These are phyloP conservation scores for Probosciger aterrimus DNA, from an alignment of 2,113 vertebrate genomes.

Conservation along the genomic window DNA sequence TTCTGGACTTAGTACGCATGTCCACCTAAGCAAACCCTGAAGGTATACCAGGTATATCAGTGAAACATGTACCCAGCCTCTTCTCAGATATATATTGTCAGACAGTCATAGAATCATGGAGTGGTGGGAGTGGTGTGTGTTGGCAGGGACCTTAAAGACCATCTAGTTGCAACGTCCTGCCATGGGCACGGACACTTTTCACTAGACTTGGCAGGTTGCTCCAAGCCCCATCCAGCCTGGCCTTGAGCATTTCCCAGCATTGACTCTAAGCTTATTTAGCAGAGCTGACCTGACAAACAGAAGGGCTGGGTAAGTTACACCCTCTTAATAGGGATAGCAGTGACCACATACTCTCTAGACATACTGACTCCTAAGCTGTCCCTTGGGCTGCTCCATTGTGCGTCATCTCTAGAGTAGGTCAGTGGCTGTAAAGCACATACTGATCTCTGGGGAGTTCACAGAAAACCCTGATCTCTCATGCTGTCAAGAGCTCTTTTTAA, in stretches of 20 bases:
- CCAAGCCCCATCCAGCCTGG: neutral
- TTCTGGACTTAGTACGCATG: neutral
- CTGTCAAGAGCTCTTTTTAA: neutral
- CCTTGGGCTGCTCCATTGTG: conserved; percentile 6
- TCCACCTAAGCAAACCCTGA: neutral
- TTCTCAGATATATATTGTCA: neutral
- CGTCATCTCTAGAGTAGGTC: conserved; percentile 28
- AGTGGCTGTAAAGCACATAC: neutral
- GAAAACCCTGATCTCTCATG: neutral
- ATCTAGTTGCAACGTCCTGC: neutral
- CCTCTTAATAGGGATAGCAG: neutral
- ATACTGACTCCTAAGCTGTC: neutral
- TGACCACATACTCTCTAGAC: conserved; percentile 13
- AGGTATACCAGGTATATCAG: neutral
- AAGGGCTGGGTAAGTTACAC: conserved; percentile 9
- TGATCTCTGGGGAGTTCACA: neutral
- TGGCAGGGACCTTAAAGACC: neutral
- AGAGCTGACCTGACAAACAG: neutral
- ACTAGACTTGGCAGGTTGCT: neutral
- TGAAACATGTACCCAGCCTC: neutral
- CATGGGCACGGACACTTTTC: neutral
- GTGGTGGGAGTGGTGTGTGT: neutral
- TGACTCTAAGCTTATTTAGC: neutral
- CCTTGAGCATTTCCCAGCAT: neutral
- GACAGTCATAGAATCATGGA: neutral